Conservation (phyloP, 2,797 vertebrate genomes). For the Prionace glauca region DNA sequence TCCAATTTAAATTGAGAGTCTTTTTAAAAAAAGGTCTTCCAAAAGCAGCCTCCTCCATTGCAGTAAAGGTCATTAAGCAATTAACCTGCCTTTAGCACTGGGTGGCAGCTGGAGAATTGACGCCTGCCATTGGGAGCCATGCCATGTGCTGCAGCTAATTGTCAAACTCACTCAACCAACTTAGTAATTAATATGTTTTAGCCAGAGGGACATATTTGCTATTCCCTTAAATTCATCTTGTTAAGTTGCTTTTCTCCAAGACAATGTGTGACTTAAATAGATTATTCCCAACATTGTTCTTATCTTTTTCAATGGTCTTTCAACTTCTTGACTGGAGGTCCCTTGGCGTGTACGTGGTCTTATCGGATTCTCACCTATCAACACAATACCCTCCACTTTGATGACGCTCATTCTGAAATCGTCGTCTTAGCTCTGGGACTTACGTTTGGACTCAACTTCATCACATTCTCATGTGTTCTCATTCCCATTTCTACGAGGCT, state of each 20-base stretch:
- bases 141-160: slow-evolving; percentile 29
- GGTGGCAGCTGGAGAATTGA: slow-evolving; percentile 17
- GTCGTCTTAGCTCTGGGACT: background rate
- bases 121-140: background rate
- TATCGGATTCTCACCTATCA: background rate
- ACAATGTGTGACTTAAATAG: background rate
- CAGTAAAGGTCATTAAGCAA: slow-evolving; percentile 27
- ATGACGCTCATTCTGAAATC: background rate
- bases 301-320: background rate
- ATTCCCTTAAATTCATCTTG: background rate
- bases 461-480: background rate
- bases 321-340: too few species aligned
- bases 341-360: background rate
- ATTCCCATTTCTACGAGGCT: background rate
- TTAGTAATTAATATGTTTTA: slow-evolving; percentile 35
- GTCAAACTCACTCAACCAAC: slow-evolving; percentile 31
- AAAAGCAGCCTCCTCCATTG: background rate
- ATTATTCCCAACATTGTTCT: background rate
- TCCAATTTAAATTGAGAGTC: background rate
- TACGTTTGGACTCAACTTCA: background rate
- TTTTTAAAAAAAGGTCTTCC: background rate
- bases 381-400: background rate
- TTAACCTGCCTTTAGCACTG: slow-evolving; percentile 17
- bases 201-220: slow-evolving; percentile 35
- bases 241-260: background rate